Base-by-base conservation (phyloP, 2,113 vertebrate genomes). In the Pagrus major region DNA sequence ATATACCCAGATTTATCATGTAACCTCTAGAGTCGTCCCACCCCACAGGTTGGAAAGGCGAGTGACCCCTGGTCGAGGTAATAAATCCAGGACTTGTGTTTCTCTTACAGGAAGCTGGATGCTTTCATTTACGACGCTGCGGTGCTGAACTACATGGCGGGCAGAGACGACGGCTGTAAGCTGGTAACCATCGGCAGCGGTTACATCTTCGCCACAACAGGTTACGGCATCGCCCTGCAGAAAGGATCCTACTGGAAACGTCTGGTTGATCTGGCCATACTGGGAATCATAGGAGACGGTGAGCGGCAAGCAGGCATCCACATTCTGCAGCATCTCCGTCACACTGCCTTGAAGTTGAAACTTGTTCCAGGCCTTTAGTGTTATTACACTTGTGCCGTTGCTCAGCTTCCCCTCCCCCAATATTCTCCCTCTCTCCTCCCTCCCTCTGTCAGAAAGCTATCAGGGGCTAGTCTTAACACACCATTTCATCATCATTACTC, bases 61-160 rank as follows among this genome's bases (percentile, higher is more conserved):
- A n/a, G n/a, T n/a, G n/a, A 15, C 21, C n/a, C 41, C 7, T 18
- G 29, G 2, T 52, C 31, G n/a, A 15, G 16, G 2, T 14, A 46
- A 18, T 68, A 31, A 89, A 42, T 49, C 21, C 29, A 10, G 14
- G 39, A 6, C 5, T 0, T 71, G 59, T 78, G 2, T 5, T 71
- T 37, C 14, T 59, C 12, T 41, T 69, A 79, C 95, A 99, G 98
- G 79, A 99, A 99, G 91, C 90, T 99, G 94, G 98, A 99, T 20
- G 98, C 98, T n/a, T 99, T 99, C 93, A 99, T 99, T 93, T 99
- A 99, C 0, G 98, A 99, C 9, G 98, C 98, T 0, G 98, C 98
- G 0, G 98, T 99, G 87, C 93, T 99, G 87, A 99, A 99, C 92
- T 99, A 99, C 94, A 99, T 99, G 96, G 98, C 98, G 0, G 98